These are phyloP conservation scores for Leucoraja erinaceus DNA, from an alignment of 2,113 vertebrate species.

Conservation along the genomic window DNA sequence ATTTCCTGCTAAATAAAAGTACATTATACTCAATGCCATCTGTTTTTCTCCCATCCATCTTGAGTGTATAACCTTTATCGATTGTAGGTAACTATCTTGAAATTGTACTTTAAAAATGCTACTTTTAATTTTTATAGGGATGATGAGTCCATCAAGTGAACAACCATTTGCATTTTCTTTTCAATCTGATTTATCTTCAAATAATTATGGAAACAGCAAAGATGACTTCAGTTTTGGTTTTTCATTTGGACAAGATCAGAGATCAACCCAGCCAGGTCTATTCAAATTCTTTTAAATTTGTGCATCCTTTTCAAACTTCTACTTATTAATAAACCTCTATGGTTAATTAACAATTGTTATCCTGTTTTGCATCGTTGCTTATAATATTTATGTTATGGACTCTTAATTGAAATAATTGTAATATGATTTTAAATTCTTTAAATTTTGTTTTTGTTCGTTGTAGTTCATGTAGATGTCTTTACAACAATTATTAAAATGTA, in stretches of 20 bases:
- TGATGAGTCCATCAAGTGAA: conserved; percentile 50
- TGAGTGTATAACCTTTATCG: not conserved
- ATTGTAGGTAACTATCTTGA: not conserved
- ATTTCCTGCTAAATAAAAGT: not conserved
- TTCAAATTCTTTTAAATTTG: conserved; percentile 42
- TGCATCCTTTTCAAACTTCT: not conserved
- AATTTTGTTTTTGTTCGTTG: not conserved
- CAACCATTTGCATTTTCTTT: conserved; percentile 62
- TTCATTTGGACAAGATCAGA: conserved; percentile 63
- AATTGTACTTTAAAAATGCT: conserved; percentile 39
- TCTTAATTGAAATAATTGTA: conserved; percentile 17
- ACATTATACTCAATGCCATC: not conserved
- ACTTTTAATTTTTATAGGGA: conserved; percentile 53
- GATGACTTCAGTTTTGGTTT: conserved; percentile 64
- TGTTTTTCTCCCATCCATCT: not conserved
- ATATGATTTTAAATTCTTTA: not conserved
- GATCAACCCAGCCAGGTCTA: conserved; percentile 49
- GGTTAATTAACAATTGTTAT: conserved; percentile 2
- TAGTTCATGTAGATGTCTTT: not conserved
- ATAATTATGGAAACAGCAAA: conserved; percentile 58
- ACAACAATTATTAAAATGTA: not conserved
- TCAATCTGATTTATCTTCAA: conserved; percentile 50
- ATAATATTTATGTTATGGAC: not conserved
- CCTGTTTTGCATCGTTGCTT: not conserved
- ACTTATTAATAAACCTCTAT: not conserved